Percentiles rank a stretch among this genome's conserved stretches.
phyloP scores from a whole-genome alignment of 2,888 invertebrate species.

The Nymphalis urticae region DNA sequence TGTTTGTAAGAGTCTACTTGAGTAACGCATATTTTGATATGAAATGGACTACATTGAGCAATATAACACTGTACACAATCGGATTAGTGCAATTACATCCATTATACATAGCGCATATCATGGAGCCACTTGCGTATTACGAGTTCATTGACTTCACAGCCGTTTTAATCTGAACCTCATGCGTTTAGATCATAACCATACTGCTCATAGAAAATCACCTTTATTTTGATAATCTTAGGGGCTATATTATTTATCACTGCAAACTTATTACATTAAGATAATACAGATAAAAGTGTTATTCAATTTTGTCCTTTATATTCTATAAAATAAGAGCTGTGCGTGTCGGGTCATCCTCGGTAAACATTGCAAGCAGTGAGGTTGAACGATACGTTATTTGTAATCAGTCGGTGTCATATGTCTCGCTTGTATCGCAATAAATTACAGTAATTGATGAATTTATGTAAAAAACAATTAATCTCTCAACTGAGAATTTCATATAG shows the following conservation, averaged over 20 bases:
- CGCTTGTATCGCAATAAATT: slow-evolving; percentile 7
- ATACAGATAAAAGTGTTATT: background rate
- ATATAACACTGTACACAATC: slow-evolving; percentile 5
- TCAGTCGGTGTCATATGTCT: slow-evolving; percentile 15
- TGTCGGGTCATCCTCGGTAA: slow-evolving; percentile 2
- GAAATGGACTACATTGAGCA: slow-evolving; percentile 7
- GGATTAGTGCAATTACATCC: slow-evolving; percentile 5
- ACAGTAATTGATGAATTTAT: no score
- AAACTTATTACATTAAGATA: slow-evolving; percentile 9
- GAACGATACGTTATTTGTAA: slow-evolving; percentile 15
- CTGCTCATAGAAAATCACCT: background rate
- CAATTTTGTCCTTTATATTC: slow-evolving; percentile 2
- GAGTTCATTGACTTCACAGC: slow-evolving; percentile 25
- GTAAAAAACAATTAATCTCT: no score
- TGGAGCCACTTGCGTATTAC: slow-evolving; percentile 28
- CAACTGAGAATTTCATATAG: no score
- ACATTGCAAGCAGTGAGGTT: background rate
- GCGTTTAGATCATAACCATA: slow-evolving; percentile 15
- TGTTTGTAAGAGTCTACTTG: no score
- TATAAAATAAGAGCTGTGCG: background rate
- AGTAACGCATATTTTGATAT: background rate
- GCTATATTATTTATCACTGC: background rate
- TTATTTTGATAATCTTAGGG: background rate
- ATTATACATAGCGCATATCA: slow-evolving; percentile 21
- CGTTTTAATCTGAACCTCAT: slow-evolving; percentile 22